Conservation (phyloP, 1,140 invertebrate species). For the Whitmania pigra region DNA sequence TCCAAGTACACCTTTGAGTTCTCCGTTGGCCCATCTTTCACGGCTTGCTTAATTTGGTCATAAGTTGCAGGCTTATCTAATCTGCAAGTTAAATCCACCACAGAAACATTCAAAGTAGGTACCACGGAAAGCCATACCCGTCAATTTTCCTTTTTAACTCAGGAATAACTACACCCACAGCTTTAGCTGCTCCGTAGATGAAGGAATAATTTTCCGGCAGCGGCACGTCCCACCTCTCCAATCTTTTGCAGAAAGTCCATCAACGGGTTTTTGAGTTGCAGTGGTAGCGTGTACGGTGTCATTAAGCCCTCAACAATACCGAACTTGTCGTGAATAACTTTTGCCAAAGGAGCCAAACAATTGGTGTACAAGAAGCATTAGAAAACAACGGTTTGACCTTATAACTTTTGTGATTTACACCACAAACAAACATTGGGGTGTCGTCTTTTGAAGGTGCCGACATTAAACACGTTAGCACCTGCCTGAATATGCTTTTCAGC, state of each 20-base stretch:
- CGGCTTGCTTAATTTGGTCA: constrained; percentile 74
- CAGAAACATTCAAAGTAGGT: constrained; percentile 84
- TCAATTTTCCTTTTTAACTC: constrained; percentile 50
- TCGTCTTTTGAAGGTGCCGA: constrained; percentile 94
- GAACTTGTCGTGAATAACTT: constrained; percentile 88
- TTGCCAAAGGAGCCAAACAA: constrained; percentile 91
- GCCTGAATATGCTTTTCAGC: constrained; percentile 60
- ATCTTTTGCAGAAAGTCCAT: constrained; percentile 81
- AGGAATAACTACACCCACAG: constrained; percentile 39
- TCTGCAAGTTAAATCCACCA: constrained; percentile 77
- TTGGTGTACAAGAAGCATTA: constrained; percentile 99
- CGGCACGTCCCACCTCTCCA: constrained; percentile 96
- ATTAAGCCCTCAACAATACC: constrained; percentile 90
- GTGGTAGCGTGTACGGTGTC: constrained; percentile 97
- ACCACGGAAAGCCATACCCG: constrained; percentile 99
- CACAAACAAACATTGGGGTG: constrained; percentile 91
- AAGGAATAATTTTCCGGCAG: constrained; percentile 91
- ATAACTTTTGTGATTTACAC: constrained; percentile 79
- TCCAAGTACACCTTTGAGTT: constrained; percentile 73
- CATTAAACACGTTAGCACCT: constrained; percentile 82
- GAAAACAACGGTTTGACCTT: constrained; percentile 86
- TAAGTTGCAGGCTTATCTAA: constrained; percentile 57
- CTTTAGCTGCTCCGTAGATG: constrained; percentile 87
- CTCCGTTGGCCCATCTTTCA: constrained; percentile 69
- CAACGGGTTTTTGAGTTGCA: constrained; percentile 95